A percentile compares a stretch with the other conserved stretches of the same genome.
Evolutionary conservation across 92 coral and sea anemone species (phyloP).

Genomic region (Meandrina meandrites): DNA sequence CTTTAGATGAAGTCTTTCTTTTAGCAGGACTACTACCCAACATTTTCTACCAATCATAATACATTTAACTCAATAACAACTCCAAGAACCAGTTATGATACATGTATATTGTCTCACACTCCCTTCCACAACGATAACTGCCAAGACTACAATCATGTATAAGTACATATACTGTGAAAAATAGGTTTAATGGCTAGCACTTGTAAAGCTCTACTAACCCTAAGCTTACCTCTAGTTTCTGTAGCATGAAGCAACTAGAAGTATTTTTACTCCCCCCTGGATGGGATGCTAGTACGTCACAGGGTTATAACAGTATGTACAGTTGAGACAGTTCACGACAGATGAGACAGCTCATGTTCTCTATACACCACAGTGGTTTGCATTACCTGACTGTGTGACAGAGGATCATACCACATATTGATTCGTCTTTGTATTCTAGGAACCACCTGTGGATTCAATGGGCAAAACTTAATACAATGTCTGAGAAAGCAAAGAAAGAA

Average conservation of each 20-base stretch:
- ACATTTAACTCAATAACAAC: background rate
- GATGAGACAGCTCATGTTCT: background rate
- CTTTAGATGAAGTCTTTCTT: background rate
- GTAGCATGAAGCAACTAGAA: too few relatives aligned
- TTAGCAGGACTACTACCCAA: background rate
- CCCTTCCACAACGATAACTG: background rate
- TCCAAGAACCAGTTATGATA: background rate
- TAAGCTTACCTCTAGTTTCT: too few relatives aligned
- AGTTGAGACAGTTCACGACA: background rate
- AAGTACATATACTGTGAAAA: too few relatives aligned
- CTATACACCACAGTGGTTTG: background rate
- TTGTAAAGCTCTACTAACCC: too few relatives aligned
- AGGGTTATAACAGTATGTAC: too few relatives aligned
- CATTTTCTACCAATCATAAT: background rate
- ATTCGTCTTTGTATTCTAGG: conserved; percentile 51
- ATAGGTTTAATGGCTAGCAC: too few relatives aligned
- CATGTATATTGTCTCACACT: too few relatives aligned
- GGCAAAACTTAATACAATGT: background rate
- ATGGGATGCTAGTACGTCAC: too few relatives aligned
- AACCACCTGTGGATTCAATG: conserved; percentile 43
- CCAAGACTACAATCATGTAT: background rate
- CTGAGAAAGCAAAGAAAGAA: background rate
- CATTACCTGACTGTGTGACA: conserved; percentile 81
- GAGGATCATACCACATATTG: conserved; percentile 71
- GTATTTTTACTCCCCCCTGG: too few relatives aligned